Evolutionary conservation across 1,140 invertebrate species (phyloP).

Genomic region (Drosophila baimaii): DNA sequence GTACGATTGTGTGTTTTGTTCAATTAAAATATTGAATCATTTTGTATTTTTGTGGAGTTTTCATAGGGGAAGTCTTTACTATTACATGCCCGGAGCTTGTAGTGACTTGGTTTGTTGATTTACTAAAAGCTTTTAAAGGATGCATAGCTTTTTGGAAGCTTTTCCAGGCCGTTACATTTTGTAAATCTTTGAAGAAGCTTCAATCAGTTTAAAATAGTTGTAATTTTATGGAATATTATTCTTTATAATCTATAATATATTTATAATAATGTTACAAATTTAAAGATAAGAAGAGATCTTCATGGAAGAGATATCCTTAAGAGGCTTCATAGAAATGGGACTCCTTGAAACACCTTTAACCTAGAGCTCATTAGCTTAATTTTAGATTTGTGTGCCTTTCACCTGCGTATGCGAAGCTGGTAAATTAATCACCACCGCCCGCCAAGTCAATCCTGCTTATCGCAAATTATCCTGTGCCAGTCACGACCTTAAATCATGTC

Average conservation of each 20-base stretch:
- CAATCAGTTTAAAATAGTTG: background rate
- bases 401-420: background rate
- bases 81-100: too few species aligned
- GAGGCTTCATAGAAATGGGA: too few species aligned
- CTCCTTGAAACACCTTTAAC: background rate
- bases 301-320: background rate
- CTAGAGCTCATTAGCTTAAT: conserved; percentile 16
- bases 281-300: background rate
- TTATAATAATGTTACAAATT: background rate
- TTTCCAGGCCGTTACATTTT: background rate
- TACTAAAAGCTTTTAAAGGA: conserved; percentile 22
- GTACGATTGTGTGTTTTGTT: conserved; percentile 62
- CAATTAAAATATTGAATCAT: conserved; percentile 51
- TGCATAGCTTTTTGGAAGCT: background rate
- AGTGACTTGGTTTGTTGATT: background rate
- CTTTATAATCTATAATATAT: too few species aligned
- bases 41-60: conserved; percentile 27
- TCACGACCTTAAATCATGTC: conserved; percentile 57
- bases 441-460: conserved; percentile 28
- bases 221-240: background rate
- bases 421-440: conserved; percentile 27
- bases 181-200: background rate
- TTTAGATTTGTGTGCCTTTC: background rate
- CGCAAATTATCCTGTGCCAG: conserved; percentile 48
- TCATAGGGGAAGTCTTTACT: background rate